Base-by-base conservation (phyloP, 2,113 vertebrate species). In the Cardinalis cardinalis region DNA sequence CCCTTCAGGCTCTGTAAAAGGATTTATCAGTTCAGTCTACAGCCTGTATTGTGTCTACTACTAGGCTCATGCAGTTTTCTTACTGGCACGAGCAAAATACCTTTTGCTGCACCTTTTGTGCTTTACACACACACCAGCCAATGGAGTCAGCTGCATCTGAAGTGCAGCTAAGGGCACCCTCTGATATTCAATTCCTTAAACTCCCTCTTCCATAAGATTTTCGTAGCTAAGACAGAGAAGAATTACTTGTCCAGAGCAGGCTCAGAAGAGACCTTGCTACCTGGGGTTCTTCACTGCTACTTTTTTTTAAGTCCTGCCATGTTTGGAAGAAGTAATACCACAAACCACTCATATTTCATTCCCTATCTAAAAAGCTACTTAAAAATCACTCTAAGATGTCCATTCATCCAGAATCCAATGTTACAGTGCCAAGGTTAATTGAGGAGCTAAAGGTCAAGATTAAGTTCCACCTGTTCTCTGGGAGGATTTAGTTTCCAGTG, bases 401-500 rank as follows among this genome's bases (percentile, higher is more conserved):
- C 17, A 53, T 32, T 71, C 26, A 84, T 40, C 29, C 76, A 82
- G 41, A 88, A 36, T 14, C 14, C 66, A 65, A 17, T 48, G 38
- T 61, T 92, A 84, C 26, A 73, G 38, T 51, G 51, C 11, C 84
- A 95, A 92, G 73, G 84, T 84, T 87, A 91, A 93, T 5, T 76
- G 73, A 78, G 21, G 61, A 72, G 32, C 28, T 84, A 59, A 95
- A 94, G 65, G 53, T 38, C 76, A 95, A 71, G 70, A 93, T 92
- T 81, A 94, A 71, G 61, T 93, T 95, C 71, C 71, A 87, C 26
- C 28, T 89, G 34, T 82, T 93, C 89, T 84, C 78, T 88, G 80
- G 32, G 43, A 93, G 92, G 88, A 92, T 94, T 87, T 73, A 75
- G 51, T 95, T 96, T 95, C 94, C 28, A 2, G 40, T 79, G 46